A percentile compares a stretch with the other conserved stretches of the same genome.
Conservation (phyloP, 2,888 invertebrate genomes). For the Melikaiella ostensackeni region DNA sequence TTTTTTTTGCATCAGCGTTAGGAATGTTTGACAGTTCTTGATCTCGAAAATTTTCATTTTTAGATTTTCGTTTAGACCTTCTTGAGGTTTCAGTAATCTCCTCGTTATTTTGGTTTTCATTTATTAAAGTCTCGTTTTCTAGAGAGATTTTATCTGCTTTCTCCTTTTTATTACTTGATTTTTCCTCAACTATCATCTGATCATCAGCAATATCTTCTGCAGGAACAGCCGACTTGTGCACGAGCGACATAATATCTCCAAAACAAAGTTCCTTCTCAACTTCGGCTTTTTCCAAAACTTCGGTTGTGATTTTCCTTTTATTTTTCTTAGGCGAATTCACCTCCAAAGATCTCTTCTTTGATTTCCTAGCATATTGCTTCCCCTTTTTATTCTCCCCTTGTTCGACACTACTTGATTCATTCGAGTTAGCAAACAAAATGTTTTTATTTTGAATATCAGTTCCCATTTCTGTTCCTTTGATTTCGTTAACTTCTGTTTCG, state of each 20-base stretch:
- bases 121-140: conserved; percentile 25
- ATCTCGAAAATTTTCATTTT: conserved; percentile 9
- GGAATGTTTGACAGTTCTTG: background rate
- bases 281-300: conserved; percentile 58
- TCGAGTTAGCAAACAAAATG: background rate
- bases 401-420: conserved; percentile 33
- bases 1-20: background rate
- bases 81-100: background rate
- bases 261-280: conserved; percentile 60
- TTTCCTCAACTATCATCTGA: background rate
- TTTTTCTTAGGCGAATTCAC: conserved; percentile 61
- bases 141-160: background rate
- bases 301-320: conserved; percentile 62
- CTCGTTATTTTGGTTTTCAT: background rate
- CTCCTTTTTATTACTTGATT: background rate
- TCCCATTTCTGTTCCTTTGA: background rate
- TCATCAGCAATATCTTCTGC: conserved; percentile 3
- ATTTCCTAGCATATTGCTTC: conserved; percentile 49
- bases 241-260: conserved; percentile 68
- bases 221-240: conserved; percentile 53
- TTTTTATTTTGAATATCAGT: background rate
- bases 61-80: conserved; percentile 16
- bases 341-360: conserved; percentile 68
- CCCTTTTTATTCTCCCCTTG: conserved; percentile 38
- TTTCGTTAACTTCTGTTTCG: background rate